phyloP scores from a whole-genome alignment of 2,888 invertebrate species.

The Zygaena filipendulae region DNA sequence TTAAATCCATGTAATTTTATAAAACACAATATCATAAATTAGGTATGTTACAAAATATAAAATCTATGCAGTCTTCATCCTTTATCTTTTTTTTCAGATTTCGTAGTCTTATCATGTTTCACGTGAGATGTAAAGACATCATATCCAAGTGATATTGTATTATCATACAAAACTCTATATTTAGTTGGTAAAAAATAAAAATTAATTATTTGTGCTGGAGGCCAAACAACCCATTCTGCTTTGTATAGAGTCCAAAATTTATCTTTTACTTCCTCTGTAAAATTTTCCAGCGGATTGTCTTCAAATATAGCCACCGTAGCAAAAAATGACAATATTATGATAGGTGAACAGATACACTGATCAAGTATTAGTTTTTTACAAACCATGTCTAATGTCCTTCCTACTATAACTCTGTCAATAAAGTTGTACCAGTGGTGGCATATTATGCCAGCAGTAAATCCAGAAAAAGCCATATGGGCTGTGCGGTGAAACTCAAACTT shows the following conservation, averaged over 20 bases:
- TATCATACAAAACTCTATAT: constrained; percentile 89
- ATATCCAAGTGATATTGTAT: constrained; percentile 84
- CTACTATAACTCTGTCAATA: constrained; percentile 78
- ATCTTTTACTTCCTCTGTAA: constrained; percentile 73
- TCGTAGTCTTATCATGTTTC: constrained; percentile 62
- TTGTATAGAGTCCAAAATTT: constrained; percentile 84
- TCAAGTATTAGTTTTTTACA: constrained; percentile 84
- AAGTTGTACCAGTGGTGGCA: constrained; percentile 90
- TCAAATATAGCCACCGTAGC: constrained; percentile 80
- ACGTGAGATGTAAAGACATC: constrained; percentile 88
- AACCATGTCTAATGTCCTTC: constrained; percentile 72
- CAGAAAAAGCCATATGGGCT: constrained; percentile 80
- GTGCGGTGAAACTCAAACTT: constrained; percentile 73
- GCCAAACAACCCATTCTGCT: constrained; percentile 94
- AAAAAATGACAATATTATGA: constrained; percentile 82
- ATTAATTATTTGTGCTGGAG: constrained; percentile 92
- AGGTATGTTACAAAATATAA: no score
- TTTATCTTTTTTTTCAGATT: constrained; percentile 12
- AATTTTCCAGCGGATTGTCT: constrained; percentile 66
- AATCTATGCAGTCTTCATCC: no score
- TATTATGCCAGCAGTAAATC: constrained; percentile 79
- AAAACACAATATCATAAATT: no score
- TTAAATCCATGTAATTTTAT: no score
- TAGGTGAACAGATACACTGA: constrained; percentile 85
- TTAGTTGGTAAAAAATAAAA: constrained; percentile 86